Evolutionary conservation across 2,888 invertebrate species (phyloP).

Genomic region (Coronaproctus castanopsis): DNA sequence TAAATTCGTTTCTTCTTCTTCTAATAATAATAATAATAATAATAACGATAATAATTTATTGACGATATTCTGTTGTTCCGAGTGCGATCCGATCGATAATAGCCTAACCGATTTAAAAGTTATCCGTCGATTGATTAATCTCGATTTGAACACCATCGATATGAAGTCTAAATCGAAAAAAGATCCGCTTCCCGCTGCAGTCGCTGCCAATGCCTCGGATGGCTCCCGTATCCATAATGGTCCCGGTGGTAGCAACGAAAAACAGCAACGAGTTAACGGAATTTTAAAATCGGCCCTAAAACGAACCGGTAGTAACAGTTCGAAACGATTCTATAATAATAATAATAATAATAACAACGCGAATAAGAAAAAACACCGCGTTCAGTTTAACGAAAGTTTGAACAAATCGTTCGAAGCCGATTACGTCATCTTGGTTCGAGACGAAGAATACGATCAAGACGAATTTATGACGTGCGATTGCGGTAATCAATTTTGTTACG

Average conservation of each 20-base stretch:
- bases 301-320: slow-evolving; percentile 15
- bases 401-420: slow-evolving; percentile 84
- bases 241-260: too few relatives aligned
- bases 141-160: background rate
- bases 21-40: too few relatives aligned
- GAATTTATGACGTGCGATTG: slow-evolving; percentile 50
- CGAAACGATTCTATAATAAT: slow-evolving; percentile 14
- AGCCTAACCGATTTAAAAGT: too few relatives aligned
- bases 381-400: slow-evolving; percentile 69
- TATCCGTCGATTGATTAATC: too few relatives aligned
- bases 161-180: background rate
- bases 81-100: background rate
- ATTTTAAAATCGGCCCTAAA: slow-evolving; percentile 21
- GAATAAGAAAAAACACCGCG: slow-evolving; percentile 47
- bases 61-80: background rate
- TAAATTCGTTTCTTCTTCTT: too few relatives aligned
- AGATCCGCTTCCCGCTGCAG: too few relatives aligned
- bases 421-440: slow-evolving; percentile 73
- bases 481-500: slow-evolving; percentile 47
- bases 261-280: too few relatives aligned
- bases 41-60: too few relatives aligned
- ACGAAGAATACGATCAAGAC: slow-evolving; percentile 68
- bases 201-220: background rate
- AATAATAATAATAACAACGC: slow-evolving; percentile 19
- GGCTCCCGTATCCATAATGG: too few relatives aligned